Base-by-base conservation (phyloP, 64 coral and sea anemone genomes). In the Hydrozoanthus tunicans region DNA sequence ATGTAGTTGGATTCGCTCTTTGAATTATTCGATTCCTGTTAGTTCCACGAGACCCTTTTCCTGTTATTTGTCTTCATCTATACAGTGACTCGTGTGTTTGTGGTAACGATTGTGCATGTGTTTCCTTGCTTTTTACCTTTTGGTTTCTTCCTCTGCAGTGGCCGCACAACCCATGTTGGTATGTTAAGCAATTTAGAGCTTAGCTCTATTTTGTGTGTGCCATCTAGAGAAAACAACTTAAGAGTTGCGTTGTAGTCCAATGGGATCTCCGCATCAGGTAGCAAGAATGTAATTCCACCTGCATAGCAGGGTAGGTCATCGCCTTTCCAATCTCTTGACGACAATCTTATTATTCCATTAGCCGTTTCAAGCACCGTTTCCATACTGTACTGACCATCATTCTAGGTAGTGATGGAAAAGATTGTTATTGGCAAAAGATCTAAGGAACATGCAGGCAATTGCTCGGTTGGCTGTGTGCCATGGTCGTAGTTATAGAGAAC, bases 301-400 rank as follows among this genome's bases (percentile, higher is more conserved):
- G 20, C 58, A 81, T 81, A 60, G 4, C 7, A 8, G 5, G 79
- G 79, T 5, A 81, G 58, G 53, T n/a, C 27, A 4, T 62, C 23
- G 2, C 79, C 79, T 7, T 81, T 20, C 58, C 79, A 62, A 26
- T 81, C 79, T 59, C 56, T 81, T 10, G 57, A 11, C 43, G 79
- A 81, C 15, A 81, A 25, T 4, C 59, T 55, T 26, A 58, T 81
- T 32, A 81, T 81, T 17, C 79, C 79, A 6, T 61, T 58, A 9
- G 79, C 6, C 32, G 79, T 55, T n/a, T 81, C 56, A 58, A 81
- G 79, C 3, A 11, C 7, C 12, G 79, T 5, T 59, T 27, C 79
- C 17, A 81, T 25, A n/a, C 43, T 62, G 58, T 81, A 81, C 53
- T 11, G 79, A 60, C 79, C 79, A 43, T 81, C 61, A 81, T 81